phyloP scores from a whole-genome alignment of 2,113 vertebrate species.

The Oreochromis tanganicae region DNA sequence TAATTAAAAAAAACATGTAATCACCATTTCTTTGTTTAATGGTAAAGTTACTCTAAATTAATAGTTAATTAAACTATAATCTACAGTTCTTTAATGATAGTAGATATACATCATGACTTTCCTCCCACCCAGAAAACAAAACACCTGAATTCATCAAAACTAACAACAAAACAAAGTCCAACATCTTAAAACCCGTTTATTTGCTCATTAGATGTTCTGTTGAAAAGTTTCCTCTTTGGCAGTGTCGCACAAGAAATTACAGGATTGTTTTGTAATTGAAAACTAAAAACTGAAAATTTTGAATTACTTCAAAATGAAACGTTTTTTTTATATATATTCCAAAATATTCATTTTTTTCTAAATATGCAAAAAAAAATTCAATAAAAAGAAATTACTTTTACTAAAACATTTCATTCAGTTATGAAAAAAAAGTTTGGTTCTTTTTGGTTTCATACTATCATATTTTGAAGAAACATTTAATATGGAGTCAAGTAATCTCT shows the following conservation, averaged over 20 bases:
- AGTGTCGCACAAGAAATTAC: background rate
- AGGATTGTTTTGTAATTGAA: background rate
- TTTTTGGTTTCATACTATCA: accelerated
- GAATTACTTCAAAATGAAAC: too few relatives aligned
- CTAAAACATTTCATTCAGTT: background rate
- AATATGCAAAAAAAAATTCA: background rate
- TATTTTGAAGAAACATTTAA: background rate
- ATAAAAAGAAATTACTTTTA: background rate
- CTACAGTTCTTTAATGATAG: background rate
- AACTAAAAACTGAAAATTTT: too few relatives aligned
- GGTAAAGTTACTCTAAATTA: background rate
- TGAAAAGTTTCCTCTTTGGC: background rate
- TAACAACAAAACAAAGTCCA: background rate
- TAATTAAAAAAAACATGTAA: background rate
- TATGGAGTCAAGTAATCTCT: background rate
- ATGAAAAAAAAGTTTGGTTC: background rate
- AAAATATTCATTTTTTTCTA: background rate
- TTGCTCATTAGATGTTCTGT: background rate
- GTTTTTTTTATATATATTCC: too few relatives aligned
- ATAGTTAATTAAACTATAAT: background rate
- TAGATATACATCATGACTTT: background rate
- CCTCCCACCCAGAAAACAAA: background rate
- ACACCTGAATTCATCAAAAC: background rate
- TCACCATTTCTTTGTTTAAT: background rate
- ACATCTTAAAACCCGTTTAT: background rate